Evolutionary conservation across 2,888 invertebrate genomes (phyloP).

Genomic region (Athalia cordata): DNA sequence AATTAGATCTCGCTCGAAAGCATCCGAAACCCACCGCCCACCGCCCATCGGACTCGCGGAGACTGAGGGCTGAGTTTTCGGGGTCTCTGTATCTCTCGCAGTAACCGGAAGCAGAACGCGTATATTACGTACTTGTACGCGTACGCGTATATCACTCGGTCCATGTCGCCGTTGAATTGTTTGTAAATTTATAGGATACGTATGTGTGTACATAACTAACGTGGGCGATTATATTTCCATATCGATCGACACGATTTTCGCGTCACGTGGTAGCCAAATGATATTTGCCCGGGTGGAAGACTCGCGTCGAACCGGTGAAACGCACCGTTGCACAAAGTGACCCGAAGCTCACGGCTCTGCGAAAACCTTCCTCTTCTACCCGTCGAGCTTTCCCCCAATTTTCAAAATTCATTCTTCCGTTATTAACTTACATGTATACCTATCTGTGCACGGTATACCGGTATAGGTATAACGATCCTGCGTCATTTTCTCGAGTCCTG

Average conservation of each 20-base stretch:
- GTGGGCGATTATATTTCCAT: slow-evolving; percentile 35
- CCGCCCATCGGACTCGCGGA: too few species aligned
- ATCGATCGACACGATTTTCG: slow-evolving; percentile 36
- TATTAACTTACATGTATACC: slow-evolving; percentile 31
- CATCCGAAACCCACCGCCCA: not conserved
- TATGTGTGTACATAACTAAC: too few species aligned
- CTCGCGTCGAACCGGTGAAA: slow-evolving; percentile 25
- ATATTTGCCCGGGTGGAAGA: slow-evolving; percentile 43
- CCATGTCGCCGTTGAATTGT: slow-evolving; percentile 17
- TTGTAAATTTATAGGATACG: slow-evolving; percentile 8
- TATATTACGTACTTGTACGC: not conserved
- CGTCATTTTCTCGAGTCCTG: too few species aligned
- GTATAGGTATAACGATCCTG: not conserved
- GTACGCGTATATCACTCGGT: not conserved
- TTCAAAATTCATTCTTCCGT: slow-evolving; percentile 45
- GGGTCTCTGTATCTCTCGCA: slow-evolving; percentile 2
- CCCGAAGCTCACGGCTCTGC: slow-evolving; percentile 1
- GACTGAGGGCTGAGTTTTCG: not conserved
- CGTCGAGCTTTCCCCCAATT: slow-evolving; percentile 30
- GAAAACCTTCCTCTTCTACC: not conserved
- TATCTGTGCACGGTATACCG: slow-evolving; percentile 4
- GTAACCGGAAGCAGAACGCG: too few species aligned
- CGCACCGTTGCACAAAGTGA: slow-evolving; percentile 43
- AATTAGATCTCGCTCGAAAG: slow-evolving; percentile 33
- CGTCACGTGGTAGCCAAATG: slow-evolving; percentile 34